phyloP scores from a whole-genome alignment of 2,113 vertebrate genomes.

The Forbesichthys agassizii region DNA sequence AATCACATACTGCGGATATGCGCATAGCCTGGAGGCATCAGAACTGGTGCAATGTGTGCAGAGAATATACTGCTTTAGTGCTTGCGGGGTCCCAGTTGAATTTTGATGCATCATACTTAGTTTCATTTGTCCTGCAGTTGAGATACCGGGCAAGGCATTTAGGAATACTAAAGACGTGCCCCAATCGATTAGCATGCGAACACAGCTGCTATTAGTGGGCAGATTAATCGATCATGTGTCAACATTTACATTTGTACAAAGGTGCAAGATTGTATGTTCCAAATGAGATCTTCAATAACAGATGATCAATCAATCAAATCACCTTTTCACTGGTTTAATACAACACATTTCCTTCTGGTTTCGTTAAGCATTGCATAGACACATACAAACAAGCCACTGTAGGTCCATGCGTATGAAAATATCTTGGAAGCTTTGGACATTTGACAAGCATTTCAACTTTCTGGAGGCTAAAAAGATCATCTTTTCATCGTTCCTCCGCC shows the following conservation, averaged over 20 bases:
- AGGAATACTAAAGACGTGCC: constrained; percentile 48
- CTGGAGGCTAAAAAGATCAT: constrained; percentile 41
- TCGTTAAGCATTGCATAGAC: background rate
- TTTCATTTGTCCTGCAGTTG: constrained; percentile 36
- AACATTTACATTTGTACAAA: background rate
- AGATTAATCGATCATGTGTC: constrained; percentile 25
- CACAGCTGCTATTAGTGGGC: constrained; percentile 28
- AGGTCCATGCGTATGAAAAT: background rate
- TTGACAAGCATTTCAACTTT: constrained; percentile 35
- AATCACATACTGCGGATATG: background rate
- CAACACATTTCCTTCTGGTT: background rate
- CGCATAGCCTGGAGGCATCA: background rate
- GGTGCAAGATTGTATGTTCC: background rate
- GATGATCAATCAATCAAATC: background rate
- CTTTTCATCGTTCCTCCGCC: constrained; percentile 34
- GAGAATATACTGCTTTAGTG: constrained; percentile 26
- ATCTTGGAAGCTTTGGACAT: background rate
- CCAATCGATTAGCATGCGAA: constrained; percentile 47
- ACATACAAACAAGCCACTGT: background rate
- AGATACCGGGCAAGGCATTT: constrained; percentile 2
- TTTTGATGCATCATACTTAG: constrained; percentile 48
- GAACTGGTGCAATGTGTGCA: background rate
- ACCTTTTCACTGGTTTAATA: background rate
- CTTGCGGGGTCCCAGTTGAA: constrained; percentile 33
- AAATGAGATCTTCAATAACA: background rate